phyloP scores from a whole-genome alignment of 2,113 vertebrate species.

The Peromyscus maniculatus region DNA sequence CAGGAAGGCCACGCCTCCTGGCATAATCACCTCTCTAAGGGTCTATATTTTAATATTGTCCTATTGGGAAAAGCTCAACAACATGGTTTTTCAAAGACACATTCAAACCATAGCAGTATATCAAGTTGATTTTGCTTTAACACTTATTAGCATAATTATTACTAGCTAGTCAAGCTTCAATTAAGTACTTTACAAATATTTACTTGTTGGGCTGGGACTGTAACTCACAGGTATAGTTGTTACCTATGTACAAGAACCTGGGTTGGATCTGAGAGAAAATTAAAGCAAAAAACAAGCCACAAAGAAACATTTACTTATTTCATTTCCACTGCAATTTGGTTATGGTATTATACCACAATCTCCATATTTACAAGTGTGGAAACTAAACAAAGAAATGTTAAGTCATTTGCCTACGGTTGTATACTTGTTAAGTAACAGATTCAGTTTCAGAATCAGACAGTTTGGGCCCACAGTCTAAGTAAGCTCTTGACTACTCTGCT shows the following conservation, averaged over 20 bases:
- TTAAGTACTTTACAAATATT: not conserved
- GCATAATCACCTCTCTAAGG: not conserved
- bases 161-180: not conserved
- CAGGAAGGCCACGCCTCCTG: not conserved
- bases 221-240: not conserved
- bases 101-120: not conserved
- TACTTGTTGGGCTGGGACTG: not conserved
- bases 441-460: not conserved
- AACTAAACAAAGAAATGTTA: constrained; percentile 18
- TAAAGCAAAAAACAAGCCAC: not conserved
- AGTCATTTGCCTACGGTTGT: not conserved
- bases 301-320: not conserved
- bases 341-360: not conserved
- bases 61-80: not conserved
- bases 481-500: not conserved
- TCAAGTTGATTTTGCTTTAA: constrained; percentile 24
- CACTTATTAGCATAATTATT: constrained; percentile 24
- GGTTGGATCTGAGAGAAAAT: not conserved
- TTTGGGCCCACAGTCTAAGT: not conserved
- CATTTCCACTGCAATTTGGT: not conserved
- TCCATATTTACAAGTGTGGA: constrained; percentile 29
- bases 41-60: not conserved
- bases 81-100: not conserved
- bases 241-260: not conserved
- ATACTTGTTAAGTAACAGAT: not conserved